Conservation (phyloP, 2,888 invertebrate species). For the Boloria euphrosyne region DNA sequence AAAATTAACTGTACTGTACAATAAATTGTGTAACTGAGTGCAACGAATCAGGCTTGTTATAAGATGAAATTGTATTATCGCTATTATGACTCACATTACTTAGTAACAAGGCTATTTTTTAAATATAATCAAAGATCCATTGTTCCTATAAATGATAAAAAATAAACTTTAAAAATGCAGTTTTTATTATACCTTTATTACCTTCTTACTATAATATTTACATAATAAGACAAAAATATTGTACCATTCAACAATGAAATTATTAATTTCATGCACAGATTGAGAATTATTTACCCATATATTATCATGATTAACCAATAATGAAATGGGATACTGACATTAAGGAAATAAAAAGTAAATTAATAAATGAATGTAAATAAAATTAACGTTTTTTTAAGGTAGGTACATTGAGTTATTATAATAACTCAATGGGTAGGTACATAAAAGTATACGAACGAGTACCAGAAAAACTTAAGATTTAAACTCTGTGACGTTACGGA, state of each 20-base stretch:
- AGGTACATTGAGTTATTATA: too few relatives aligned
- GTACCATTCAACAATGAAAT: neutral
- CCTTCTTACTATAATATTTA: neutral
- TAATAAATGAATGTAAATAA: too few relatives aligned
- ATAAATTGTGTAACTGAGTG: slow-evolving; percentile 17
- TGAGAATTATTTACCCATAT: slow-evolving; percentile 1
- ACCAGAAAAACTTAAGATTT: neutral
- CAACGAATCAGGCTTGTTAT: slow-evolving; percentile 4
- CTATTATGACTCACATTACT: slow-evolving; percentile 4
- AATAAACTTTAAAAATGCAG: too few relatives aligned
- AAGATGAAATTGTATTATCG: slow-evolving; percentile 4
- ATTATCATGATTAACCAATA: neutral
- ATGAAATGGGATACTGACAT: slow-evolving; percentile 17
- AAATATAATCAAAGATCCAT: too few relatives aligned
- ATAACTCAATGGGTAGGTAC: too few relatives aligned
- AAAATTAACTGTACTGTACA: slow-evolving; percentile 17
- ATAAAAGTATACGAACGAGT: too few relatives aligned
- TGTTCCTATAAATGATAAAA: too few relatives aligned
- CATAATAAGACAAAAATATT: too few relatives aligned
- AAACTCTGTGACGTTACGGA: too few relatives aligned
- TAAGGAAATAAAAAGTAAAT: slow-evolving; percentile 15
- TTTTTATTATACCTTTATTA: too few relatives aligned
- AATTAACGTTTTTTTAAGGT: too few relatives aligned
- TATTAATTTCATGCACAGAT: neutral
- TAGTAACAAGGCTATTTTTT: slow-evolving; percentile 5